Conservation (phyloP, 1,140 invertebrate species). For the Mizuhopecten yessoensis region DNA sequence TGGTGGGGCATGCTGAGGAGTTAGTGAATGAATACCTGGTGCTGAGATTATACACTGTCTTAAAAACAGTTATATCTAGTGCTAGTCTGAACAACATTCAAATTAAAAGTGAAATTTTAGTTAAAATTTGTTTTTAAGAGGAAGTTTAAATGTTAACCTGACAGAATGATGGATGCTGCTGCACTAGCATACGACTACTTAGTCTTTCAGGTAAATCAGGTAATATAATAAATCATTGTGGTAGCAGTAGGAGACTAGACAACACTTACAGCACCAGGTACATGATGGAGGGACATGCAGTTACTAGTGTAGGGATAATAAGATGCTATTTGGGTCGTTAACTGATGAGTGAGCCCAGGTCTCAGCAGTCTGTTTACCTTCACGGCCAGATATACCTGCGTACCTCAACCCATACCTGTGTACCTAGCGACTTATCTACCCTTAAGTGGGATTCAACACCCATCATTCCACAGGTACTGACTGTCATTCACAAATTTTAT, state of each 20-base stretch:
- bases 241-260: neutral
- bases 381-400: neutral
- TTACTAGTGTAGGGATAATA: neutral
- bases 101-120: neutral
- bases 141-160: neutral
- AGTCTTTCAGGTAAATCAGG: neutral
- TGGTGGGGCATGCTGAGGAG: no score
- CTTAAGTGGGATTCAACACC: neutral
- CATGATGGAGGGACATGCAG: no score
- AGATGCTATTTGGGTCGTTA: neutral
- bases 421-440: neutral
- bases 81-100: neutral
- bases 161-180: neutral
- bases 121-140: no score
- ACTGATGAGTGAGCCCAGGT: neutral
- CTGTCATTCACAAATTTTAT: slow-evolving; percentile 10
- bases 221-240: no score
- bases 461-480: slow-evolving; percentile 25
- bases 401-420: slow-evolving; percentile 22
- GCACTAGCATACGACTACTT: neutral
- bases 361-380: neutral
- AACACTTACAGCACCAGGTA: neutral
- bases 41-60: no score
- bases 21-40: no score
- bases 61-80: neutral